Base-by-base conservation (phyloP, 2,888 invertebrate species). In the Pterobdella sp. region DNA sequence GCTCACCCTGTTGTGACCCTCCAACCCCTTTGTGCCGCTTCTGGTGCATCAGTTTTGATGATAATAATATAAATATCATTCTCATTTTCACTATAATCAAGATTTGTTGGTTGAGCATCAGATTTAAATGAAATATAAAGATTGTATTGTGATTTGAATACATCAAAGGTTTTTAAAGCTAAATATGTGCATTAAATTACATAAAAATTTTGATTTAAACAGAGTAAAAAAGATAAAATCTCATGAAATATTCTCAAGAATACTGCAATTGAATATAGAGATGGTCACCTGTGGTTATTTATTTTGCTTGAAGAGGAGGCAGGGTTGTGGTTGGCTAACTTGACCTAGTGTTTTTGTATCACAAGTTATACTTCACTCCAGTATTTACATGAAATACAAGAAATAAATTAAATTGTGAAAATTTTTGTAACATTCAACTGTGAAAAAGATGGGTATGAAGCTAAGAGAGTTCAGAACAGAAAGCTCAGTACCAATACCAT, bases 321-420 rank as follows among this genome's bases (percentile, higher is more conserved):
- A n/a, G 74, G 74, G 37, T 74, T 74, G 63, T 72, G 64, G 31
- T 63, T 72, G 35, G 64, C 66, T 29, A 74, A 56, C 52, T 74
- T 70, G 35, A 74, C 74, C 74, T 74, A 63, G 7, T 18, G 4
- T 10, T 14, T 29, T 10, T 7, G 18, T 14, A 26, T 52, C 42
- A 69, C 18, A 69, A 69, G 10, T 10, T 22, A 14, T 31, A 14
- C 4, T 4, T 14, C 14, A 10, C 34, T 56, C 10, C 34, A 69
- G 7, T 49, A 69, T 32, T 10, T 18, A 56, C 7, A 69, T 14
- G 4, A 49, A 69, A 56, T 63, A 7, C 7, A 7, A 14, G n/a
- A 10, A 63, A 7, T 14, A 7, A 63, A 14, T 18, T 49, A 14
- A 49, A 14, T 49, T 49, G n/a, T 49, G 14, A 49, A 18, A 14